Evolutionary conservation across 2,797 vertebrate genomes (phyloP).

Genomic region (Hipposideros larvatus): DNA sequence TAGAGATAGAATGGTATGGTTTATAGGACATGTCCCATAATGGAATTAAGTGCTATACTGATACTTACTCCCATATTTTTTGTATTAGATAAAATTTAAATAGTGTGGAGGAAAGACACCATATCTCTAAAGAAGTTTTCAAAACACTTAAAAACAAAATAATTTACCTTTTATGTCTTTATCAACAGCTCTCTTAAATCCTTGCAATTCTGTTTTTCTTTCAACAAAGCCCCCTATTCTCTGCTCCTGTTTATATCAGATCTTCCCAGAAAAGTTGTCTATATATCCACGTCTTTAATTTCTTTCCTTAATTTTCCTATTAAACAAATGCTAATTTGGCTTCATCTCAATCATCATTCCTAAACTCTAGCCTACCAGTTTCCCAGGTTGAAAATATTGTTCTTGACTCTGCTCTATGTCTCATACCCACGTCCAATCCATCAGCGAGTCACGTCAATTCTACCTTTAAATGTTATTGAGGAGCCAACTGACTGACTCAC

Average conservation of each 20-base stretch:
- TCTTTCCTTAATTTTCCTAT: neutral
- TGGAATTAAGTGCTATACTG: neutral
- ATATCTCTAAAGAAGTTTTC: conserved; percentile 31
- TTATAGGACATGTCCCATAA: neutral
- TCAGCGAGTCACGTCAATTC: neutral
- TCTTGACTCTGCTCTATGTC: neutral
- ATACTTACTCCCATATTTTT: neutral
- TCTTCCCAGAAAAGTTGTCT: neutral
- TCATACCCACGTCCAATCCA: neutral
- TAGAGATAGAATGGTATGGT: neutral
- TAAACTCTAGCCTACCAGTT: neutral
- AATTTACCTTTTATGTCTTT: neutral
- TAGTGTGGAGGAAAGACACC: neutral
- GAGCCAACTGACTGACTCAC: neutral
- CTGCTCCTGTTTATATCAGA: neutral
- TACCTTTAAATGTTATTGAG: neutral
- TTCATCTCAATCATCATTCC: neutral
- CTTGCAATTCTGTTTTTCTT: neutral
- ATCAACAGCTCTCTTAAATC: neutral
- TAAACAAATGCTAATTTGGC: neutral
- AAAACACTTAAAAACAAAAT: conserved; percentile 1
- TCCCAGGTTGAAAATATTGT: neutral
- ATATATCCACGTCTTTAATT: neutral
- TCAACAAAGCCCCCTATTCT: neutral
- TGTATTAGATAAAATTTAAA: neutral